Evolutionary conservation across 2,113 vertebrate genomes (phyloP), one percentile per base, ranked within the genome.

Genomic region (Syngnathus typhle): DNA sequence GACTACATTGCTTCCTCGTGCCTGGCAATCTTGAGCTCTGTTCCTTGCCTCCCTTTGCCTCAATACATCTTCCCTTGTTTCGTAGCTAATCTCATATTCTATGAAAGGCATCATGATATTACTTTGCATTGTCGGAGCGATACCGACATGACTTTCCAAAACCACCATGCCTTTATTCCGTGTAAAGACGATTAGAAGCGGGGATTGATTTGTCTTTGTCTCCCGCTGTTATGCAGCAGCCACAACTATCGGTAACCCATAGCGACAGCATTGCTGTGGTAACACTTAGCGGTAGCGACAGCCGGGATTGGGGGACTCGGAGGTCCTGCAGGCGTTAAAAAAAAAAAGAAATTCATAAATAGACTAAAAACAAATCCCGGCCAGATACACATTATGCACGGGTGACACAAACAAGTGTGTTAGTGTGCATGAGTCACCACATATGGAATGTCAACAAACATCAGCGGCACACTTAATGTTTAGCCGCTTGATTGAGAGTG

Each of bases 121-220:
- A 74, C 76, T 75, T 72, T 70, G 65, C 39, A 70, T 68, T 72
- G 73, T 68, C 69, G 77, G 55, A 41, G 72, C 74, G 77, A 54
- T 23, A 74, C 73, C 70, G 71, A 66, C 65, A 60, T 64, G 67
- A 39, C 64, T 71, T 70, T 77, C 68, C 79, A 75, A 47, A 59
- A 68, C 60, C 64, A 55, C 68, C 32, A 66, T 11, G 2, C 44
- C 4, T 13, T 65, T 68, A 39, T 78, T 80, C 61, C 71, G 77
- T 76, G 72, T 78, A 78, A 77, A 75, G 79, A 80, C 77, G 80
- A 86, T 87, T 80, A 87, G 73, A 75, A 60, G 70, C 60, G 12
- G 68, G 66, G 77, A 84, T 87, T 84, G 85, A 85, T 82, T 85
- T 72, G 71, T 83, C 75, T 84, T 85, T 79, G 80, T 81, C 73